Percentiles rank a stretch among this genome's conserved stretches.
Evolutionary conservation across 2,113 vertebrate genomes (phyloP).

Genomic region (Engystomops pustulosus): DNA sequence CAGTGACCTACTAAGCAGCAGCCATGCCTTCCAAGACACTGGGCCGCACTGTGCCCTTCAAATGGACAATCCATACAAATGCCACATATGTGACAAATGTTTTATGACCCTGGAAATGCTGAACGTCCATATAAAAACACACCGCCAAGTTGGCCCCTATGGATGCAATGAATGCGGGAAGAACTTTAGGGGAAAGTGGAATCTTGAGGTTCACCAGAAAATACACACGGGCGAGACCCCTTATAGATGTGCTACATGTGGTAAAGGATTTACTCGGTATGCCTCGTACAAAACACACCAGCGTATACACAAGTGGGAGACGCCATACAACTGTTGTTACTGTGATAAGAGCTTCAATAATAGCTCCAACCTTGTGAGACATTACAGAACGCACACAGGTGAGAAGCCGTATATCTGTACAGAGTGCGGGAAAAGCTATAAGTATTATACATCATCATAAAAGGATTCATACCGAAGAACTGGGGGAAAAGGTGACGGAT

Average conservation of each 20-base stretch:
- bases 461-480: slow-evolving; percentile 69
- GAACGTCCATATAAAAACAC: slow-evolving; percentile 44
- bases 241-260: slow-evolving; percentile 37
- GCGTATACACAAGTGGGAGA: slow-evolving; percentile 66
- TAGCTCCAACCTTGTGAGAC: slow-evolving; percentile 62
- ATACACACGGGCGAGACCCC: slow-evolving; percentile 53
- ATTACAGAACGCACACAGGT: slow-evolving; percentile 63
- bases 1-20: not conserved
- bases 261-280: slow-evolving; percentile 48
- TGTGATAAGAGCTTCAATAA: slow-evolving; percentile 64
- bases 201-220: slow-evolving; percentile 53
- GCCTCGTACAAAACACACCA: slow-evolving; percentile 56
- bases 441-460: slow-evolving; percentile 71
- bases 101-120: slow-evolving; percentile 38
- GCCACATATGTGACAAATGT: slow-evolving; percentile 14
- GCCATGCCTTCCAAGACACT: not conserved
- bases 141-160: slow-evolving; percentile 27
- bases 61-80: slow-evolving; percentile 22
- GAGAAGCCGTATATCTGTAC: slow-evolving; percentile 71
- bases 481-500: slow-evolving; percentile 64
- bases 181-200: slow-evolving; percentile 50
- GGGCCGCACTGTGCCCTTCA: not conserved
- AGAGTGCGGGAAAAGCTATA: slow-evolving; percentile 72
- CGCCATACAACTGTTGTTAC: slow-evolving; percentile 62
- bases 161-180: slow-evolving; percentile 44